A percentile compares a stretch with the other conserved stretches of the same genome.
Evolutionary conservation across 1,140 invertebrate species (phyloP).

Genomic region (Ips nitidus): DNA sequence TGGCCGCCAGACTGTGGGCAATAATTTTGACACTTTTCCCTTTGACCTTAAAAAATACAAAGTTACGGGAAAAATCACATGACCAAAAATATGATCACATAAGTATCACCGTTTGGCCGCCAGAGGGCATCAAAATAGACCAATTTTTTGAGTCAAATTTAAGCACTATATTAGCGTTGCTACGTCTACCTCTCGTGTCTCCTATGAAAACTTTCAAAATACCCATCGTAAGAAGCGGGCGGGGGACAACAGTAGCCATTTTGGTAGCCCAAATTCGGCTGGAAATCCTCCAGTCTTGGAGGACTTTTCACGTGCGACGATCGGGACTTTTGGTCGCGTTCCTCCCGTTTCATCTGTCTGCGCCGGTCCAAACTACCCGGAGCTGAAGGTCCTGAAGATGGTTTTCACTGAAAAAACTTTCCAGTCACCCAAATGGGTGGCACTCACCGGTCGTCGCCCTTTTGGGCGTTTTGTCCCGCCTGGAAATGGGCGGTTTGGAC

Average conservation of each 20-base stretch:
- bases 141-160: too few species aligned
- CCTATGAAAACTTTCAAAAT: conserved; percentile 49
- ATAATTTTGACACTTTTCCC: too few species aligned
- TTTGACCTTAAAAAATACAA: too few species aligned
- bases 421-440: background rate
- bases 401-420: too few species aligned
- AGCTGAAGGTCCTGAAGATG: conserved; percentile 34
- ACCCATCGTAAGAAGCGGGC: conserved; percentile 46
- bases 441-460: conserved; percentile 35
- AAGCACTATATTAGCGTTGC: background rate
- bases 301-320: conserved; percentile 56
- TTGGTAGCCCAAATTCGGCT: conserved; percentile 52
- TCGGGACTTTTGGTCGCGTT: conserved; percentile 59
- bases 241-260: conserved; percentile 53
- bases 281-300: conserved; percentile 49
- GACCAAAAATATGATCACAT: too few species aligned
- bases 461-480: conserved; percentile 43
- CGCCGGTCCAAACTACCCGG: conserved; percentile 58
- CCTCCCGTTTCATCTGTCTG: conserved; percentile 53
- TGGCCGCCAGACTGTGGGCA: too few species aligned
- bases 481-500: conserved; percentile 50
- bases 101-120: too few species aligned
- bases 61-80: too few species aligned
- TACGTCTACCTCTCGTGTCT: conserved; percentile 46
- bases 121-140: too few species aligned